Evolutionary conservation across 2,797 vertebrate genomes (phyloP).

Genomic region (Chloroceryle inda): DNA sequence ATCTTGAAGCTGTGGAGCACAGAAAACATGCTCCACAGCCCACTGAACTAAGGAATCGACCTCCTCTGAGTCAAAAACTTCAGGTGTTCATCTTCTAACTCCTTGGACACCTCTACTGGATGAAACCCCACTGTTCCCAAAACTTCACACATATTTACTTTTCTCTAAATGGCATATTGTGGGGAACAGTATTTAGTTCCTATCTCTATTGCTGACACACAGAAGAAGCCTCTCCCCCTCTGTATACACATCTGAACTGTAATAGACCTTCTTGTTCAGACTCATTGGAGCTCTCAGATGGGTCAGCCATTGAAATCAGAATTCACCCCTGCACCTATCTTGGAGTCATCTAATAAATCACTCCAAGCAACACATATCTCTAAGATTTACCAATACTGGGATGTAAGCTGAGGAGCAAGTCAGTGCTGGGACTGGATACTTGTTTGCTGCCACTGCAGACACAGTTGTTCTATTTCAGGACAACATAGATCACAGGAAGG

Average conservation of each 20-base stretch:
- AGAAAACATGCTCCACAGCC: neutral
- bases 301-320: neutral
- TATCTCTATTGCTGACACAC: neutral
- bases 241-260: rapidly evolving
- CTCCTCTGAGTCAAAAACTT: neutral
- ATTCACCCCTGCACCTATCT: neutral
- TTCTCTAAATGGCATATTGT: neutral
- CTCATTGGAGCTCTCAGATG: neutral
- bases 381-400: neutral
- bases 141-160: neutral
- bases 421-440: too few species aligned
- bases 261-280: neutral
- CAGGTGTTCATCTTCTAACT: neutral
- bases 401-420: neutral
- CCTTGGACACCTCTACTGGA: neutral
- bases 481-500: neutral
- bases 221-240: neutral
- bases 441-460: neutral
- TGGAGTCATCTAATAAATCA: neutral
- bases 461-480: neutral
- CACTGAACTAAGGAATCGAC: neutral
- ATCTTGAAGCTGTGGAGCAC: neutral
- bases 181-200: neutral
- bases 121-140: neutral
- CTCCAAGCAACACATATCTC: neutral